A percentile compares a stretch with the other conserved stretches of the same genome.
phyloP scores from a whole-genome alignment of 2,888 invertebrate species.

The Euplexia lucipara region DNA sequence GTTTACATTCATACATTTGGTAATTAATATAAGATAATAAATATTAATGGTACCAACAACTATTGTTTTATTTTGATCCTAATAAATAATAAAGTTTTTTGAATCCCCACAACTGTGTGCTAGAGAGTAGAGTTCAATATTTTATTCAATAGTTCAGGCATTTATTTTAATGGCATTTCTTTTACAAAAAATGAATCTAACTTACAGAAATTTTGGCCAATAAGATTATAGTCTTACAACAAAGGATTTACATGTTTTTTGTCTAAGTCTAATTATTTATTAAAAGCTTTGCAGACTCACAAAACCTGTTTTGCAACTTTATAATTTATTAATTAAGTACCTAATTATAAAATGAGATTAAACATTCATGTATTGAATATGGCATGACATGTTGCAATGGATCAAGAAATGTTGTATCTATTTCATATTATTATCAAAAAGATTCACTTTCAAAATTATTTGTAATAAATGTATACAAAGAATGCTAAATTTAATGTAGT shows the following conservation, averaged over 20 bases:
- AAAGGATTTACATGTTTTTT: background rate
- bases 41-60: background rate
- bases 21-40: too few relatives aligned
- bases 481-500: too few relatives aligned
- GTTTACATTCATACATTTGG: too few relatives aligned
- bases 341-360: background rate
- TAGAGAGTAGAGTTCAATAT: background rate
- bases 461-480: too few relatives aligned
- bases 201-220: background rate
- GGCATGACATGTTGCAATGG: background rate
- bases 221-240: background rate
- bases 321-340: too few relatives aligned
- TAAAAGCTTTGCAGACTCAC: background rate
- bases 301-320: conserved; percentile 13
- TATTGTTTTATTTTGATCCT: background rate
- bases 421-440: background rate
- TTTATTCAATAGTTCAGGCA: background rate
- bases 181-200: background rate
- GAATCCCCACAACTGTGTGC: background rate
- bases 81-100: too few relatives aligned
- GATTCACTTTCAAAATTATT: background rate
- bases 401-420: background rate
- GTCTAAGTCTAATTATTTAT: background rate
- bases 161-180: background rate
- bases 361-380: too few relatives aligned